Base-by-base conservation (phyloP, 2,888 invertebrate genomes). In the Cryptosula pallasiana region DNA sequence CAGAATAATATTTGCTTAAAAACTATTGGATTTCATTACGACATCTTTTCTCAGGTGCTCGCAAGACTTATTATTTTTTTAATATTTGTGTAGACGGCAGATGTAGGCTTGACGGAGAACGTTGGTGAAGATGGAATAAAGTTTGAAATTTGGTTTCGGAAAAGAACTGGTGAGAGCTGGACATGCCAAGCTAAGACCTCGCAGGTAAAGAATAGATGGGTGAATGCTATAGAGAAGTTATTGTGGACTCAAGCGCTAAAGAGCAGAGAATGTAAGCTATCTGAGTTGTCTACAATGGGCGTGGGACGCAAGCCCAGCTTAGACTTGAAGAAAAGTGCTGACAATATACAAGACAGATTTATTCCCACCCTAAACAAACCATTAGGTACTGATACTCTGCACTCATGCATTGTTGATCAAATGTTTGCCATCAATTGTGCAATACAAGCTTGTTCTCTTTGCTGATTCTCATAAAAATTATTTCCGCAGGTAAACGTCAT, bases 121-220 rank as follows among this genome's bases (percentile, higher is more conserved):
- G 91, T 93, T 73, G 92, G 92, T 20, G 94, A 94, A 79, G 91
- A 91, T 77, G 88, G 89, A 34, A 90, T 92, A 74, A 94, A 93
- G 86, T 95, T 96, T 86, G 94, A 95, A 84, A 93, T 96, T 78
- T 96, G 95, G 95, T 95, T 94, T 86, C 89, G 94, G 78, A 93
- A 94, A 84, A 89, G 92, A 77, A 90, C 89, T 78, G 88, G 89
- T 74, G 92, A 91, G 78, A 92, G 91, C 23, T 92, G 90, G 83
- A 92, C 92, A 73, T 86, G 95, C 75, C 95, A 95, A 85, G 92
- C 93, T 35, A 92, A 92, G 85, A 92, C 91, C 80, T 89, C 93
- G 82, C 94, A 95, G 79, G 89, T 93, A 36, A 92, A 94, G 82
- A 91, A 91, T 82, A 89, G 90, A 63, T 95, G 95, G 95, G 91